phyloP scores from a whole-genome alignment of 2,888 invertebrate genomes.

The Lasioglossum leucozonium region DNA sequence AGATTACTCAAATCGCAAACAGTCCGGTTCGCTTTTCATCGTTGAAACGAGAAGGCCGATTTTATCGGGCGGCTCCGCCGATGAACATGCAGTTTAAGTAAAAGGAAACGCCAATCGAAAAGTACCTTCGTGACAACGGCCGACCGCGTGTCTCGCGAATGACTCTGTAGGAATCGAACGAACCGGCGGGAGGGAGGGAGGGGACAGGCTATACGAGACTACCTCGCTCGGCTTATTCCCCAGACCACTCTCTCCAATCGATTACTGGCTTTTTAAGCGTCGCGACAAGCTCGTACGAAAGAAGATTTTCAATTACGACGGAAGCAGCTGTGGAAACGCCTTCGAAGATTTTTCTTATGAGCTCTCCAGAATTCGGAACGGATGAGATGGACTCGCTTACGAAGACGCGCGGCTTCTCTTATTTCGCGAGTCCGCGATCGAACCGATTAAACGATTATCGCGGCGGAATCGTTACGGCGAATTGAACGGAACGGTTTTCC shows the following conservation, averaged over 20 bases:
- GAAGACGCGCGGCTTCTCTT: neutral
- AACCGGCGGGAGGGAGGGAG: too few species aligned
- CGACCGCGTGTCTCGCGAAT: neutral
- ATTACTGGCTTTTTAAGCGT: neutral
- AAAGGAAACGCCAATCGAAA: neutral
- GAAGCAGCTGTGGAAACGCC: neutral
- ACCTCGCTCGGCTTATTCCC: neutral
- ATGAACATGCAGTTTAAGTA: neutral
- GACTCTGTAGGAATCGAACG: neutral
- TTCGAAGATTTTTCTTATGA: neutral
- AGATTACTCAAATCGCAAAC: too few species aligned
- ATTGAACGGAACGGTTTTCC: neutral
- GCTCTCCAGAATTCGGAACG: neutral
- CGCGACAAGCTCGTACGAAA: neutral
- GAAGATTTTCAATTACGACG: constrained; percentile 6
- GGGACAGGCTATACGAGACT: neutral
- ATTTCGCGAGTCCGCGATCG: too few species aligned
- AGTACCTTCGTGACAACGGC: neutral
- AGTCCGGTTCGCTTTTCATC: neutral
- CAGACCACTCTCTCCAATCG: constrained; percentile 6
- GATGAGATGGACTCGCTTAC: neutral
- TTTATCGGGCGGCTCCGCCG: neutral
- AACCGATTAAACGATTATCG: too few species aligned
- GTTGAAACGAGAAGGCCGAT: constrained; percentile 2
- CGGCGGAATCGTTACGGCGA: neutral